Evolutionary conservation across 2,113 vertebrate genomes (phyloP).

Genomic region (Sarotherodon lohbergeri): DNA sequence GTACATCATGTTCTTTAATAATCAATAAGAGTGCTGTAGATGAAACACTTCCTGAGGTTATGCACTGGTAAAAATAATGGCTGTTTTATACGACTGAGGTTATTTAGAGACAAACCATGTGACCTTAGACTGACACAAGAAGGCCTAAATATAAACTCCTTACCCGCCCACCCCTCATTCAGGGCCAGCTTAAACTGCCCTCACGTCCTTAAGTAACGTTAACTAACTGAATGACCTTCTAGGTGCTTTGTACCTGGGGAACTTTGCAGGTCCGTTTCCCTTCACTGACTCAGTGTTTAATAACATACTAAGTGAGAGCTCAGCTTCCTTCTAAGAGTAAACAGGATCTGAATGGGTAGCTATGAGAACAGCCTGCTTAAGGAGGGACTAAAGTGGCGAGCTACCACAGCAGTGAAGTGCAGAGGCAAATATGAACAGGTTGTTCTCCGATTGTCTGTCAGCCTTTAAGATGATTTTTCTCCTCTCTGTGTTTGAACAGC

Average conservation of each 20-base stretch:
- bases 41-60: fast-evolving
- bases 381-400: neutral
- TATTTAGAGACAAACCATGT: neutral
- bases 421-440: neutral
- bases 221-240: neutral
- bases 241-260: neutral
- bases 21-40: neutral
- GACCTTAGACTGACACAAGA: neutral
- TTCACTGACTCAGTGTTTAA: neutral
- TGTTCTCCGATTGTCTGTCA: neutral
- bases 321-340: neutral
- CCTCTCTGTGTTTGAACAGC: neutral
- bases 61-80: neutral
- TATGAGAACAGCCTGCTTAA: neutral
- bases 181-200: neutral
- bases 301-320: neutral
- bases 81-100: fast-evolving
- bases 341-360: conserved; percentile 13
- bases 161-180: neutral
- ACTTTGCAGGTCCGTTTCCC: neutral
- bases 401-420: neutral
- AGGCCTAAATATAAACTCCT: neutral
- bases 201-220: neutral
- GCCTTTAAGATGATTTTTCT: neutral
- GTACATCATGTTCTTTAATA: neutral